A percentile compares a stretch with the other conserved stretches of the same genome.
Evolutionary conservation across 1,140 invertebrate genomes (phyloP).

Genomic region (Hyphantria cunea): DNA sequence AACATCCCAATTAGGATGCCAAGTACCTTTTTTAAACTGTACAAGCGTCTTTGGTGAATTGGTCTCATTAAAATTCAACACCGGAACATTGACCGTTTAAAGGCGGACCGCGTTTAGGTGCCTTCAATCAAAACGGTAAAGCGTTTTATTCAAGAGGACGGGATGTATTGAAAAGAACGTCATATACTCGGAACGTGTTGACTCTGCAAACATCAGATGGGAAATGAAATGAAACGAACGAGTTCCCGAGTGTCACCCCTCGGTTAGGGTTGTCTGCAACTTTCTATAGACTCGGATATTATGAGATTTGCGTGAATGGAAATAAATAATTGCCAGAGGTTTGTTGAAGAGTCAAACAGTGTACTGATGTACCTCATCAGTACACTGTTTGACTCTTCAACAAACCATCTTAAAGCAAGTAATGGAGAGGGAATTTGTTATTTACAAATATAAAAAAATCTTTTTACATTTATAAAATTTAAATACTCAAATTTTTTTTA

Average conservation of each 20-base stretch:
- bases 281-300: slow-evolving; percentile 1
- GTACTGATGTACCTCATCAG: slow-evolving; percentile 2
- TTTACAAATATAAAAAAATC: too few relatives aligned
- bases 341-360: slow-evolving; percentile 4
- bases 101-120: slow-evolving; percentile 22
- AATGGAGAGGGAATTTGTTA: background rate
- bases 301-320: slow-evolving; percentile 5
- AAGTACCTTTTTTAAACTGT: background rate
- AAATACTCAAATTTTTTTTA: too few relatives aligned
- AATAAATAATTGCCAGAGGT: slow-evolving; percentile 8
- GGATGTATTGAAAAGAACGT: slow-evolving; percentile 32
- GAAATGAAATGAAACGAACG: slow-evolving; percentile 42
- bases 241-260: slow-evolving; percentile 35
- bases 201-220: slow-evolving; percentile 40
- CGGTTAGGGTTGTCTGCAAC: slow-evolving; percentile 10
- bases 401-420: slow-evolving; percentile 3
- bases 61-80: slow-evolving; percentile 28
- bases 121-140: slow-evolving; percentile 29
- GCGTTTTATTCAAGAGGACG: slow-evolving; percentile 16
- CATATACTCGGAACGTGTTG: slow-evolving; percentile 30
- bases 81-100: slow-evolving; percentile 23
- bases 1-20: background rate
- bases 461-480: too few relatives aligned
- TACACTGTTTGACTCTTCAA: slow-evolving; percentile 4
- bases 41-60: slow-evolving; percentile 19